A percentile compares a stretch with the other conserved stretches of the same genome.
Conservation (phyloP, 2,888 invertebrate genomes). For the Drosophila niveifrons region DNA sequence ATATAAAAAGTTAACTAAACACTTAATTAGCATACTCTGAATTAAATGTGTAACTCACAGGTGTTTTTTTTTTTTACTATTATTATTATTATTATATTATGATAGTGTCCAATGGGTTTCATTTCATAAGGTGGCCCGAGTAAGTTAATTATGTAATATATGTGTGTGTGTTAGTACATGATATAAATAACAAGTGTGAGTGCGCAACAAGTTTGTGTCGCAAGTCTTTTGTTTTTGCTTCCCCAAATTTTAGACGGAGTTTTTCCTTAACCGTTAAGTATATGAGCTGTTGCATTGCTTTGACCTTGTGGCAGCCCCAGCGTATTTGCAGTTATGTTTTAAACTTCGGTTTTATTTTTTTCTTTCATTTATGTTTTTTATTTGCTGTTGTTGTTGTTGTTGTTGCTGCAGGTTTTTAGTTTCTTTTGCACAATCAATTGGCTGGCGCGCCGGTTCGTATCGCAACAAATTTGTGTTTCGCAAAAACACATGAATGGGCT, state of each 20-base stretch:
- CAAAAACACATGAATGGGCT: slow-evolving; percentile 38
- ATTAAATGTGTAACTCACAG: slow-evolving; percentile 32
- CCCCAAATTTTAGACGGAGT: slow-evolving; percentile 35
- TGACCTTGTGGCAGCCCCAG: slow-evolving; percentile 51
- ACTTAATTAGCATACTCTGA: slow-evolving; percentile 47
- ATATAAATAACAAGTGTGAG: slow-evolving; percentile 57
- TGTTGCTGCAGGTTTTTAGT: neutral
- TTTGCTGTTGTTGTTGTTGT: no score
- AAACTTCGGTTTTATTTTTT: slow-evolving; percentile 2
- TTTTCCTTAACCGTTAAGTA: slow-evolving; percentile 50
- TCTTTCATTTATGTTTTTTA: neutral
- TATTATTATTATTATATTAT: neutral
- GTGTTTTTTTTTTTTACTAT: slow-evolving; percentile 7
- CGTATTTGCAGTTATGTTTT: slow-evolving; percentile 38
- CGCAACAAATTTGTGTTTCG: slow-evolving; percentile 45
- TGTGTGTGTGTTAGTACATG: slow-evolving; percentile 37
- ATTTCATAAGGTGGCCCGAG: slow-evolving; percentile 25
- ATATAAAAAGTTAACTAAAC: slow-evolving; percentile 20
- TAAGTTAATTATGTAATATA: slow-evolving; percentile 36
- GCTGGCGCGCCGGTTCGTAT: slow-evolving; percentile 48
- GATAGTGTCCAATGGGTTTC: slow-evolving; percentile 22
- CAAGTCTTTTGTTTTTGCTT: slow-evolving; percentile 64
- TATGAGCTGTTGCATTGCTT: slow-evolving; percentile 45
- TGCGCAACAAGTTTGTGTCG: slow-evolving; percentile 64
- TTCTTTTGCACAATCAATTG: slow-evolving; percentile 54